phyloP scores from a whole-genome alignment of 2,797 vertebrate species.

The Arnoldichthys spilopterus region DNA sequence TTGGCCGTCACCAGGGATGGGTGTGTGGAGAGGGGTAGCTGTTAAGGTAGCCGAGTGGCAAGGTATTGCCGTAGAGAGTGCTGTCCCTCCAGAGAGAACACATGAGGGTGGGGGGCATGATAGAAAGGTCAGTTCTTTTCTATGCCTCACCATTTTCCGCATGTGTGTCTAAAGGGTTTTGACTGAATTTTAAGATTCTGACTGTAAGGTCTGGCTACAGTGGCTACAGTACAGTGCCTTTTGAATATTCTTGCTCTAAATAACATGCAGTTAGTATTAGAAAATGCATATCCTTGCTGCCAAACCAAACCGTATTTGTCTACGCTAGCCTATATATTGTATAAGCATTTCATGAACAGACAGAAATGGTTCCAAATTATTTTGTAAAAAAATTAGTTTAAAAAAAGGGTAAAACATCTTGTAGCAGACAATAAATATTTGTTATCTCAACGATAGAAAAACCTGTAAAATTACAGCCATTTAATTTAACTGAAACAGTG shows the following conservation, averaged over 20 bases:
- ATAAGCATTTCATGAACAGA: no score
- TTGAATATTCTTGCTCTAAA: background rate
- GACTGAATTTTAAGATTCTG: background rate
- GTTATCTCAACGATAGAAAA: no score
- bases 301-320: no score
- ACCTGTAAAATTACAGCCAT: no score
- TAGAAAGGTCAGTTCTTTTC: background rate
- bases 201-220: background rate
- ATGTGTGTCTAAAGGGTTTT: conserved; percentile 4
- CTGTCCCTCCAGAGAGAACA: conserved; percentile 24
- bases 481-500: no score
- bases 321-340: no score
- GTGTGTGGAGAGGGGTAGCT: conserved; percentile 8
- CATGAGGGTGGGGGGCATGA: background rate
- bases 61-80: background rate
- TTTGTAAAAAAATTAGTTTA: no score
- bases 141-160: background rate
- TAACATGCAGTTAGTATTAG: no score
- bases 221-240: background rate
- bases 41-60: conserved; percentile 27
- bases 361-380: no score
- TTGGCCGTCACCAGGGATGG: conserved; percentile 38
- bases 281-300: no score
- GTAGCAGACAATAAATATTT: no score
- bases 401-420: no score